Evolutionary conservation across 2,888 invertebrate genomes (phyloP).

Genomic region (Agrochola lychnidis): DNA sequence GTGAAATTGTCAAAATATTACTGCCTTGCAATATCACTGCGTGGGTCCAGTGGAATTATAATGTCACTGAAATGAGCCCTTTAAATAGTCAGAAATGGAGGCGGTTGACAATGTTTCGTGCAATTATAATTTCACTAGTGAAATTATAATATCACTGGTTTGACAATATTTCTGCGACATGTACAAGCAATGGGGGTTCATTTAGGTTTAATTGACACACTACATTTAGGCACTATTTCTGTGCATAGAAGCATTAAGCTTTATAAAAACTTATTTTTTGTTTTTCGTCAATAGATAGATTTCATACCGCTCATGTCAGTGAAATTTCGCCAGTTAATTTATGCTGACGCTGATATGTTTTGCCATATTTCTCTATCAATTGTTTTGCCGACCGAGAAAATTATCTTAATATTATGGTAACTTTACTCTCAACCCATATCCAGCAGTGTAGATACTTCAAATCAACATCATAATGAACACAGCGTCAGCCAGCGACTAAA

Average conservation of each 20-base stretch:
- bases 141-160: too few species aligned
- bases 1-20: too few species aligned
- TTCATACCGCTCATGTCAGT: neutral
- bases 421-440: too few species aligned
- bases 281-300: neutral
- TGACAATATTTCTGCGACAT: too few species aligned
- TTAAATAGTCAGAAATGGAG: too few species aligned
- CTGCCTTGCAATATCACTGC: too few species aligned
- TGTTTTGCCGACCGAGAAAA: neutral
- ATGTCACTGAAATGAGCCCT: too few species aligned
- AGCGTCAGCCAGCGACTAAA: neutral
- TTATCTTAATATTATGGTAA: neutral
- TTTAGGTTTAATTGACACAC: neutral
- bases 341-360: neutral
- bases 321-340: neutral
- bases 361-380: neutral
- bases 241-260: neutral
- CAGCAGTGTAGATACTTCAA: neutral
- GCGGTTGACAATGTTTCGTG: too few species aligned
- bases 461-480: neutral
- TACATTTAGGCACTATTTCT: neutral
- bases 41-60: too few species aligned
- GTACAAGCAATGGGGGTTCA: neutral
- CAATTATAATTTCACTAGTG: too few species aligned
- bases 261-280: too few species aligned